Conservation (phyloP, 2,888 invertebrate genomes). For the Nymphalis c-album region DNA sequence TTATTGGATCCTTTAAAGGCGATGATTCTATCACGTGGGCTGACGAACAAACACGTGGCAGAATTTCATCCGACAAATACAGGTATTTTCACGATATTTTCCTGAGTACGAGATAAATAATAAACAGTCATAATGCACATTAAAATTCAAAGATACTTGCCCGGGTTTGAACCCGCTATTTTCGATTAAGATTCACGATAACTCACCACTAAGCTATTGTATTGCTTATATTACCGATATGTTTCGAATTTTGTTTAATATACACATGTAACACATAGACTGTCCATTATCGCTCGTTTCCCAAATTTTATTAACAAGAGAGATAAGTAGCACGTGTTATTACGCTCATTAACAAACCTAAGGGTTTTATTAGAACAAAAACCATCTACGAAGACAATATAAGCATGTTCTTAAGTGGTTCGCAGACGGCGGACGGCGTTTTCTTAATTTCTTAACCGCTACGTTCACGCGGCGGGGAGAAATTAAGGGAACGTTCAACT, state of each 20-base stretch:
- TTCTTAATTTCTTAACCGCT: conserved; percentile 79
- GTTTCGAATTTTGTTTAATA: not conserved
- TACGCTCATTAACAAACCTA: conserved; percentile 70
- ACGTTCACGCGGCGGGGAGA: conserved; percentile 75
- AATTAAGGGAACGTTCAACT: conserved; percentile 79
- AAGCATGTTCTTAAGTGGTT: conserved; percentile 67
- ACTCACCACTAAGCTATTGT: too few relatives aligned
- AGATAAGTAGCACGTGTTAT: conserved; percentile 49
- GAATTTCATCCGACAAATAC: too few relatives aligned
- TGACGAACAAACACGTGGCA: too few relatives aligned
- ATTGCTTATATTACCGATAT: too few relatives aligned
- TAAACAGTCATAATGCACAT: too few relatives aligned
- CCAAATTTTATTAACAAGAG: conserved; percentile 10
- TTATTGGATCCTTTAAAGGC: too few relatives aligned
- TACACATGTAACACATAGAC: not conserved
- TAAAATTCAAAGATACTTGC: too few relatives aligned
- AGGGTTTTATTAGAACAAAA: conserved; percentile 74
- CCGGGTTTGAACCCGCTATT: too few relatives aligned
- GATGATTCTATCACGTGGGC: too few relatives aligned
- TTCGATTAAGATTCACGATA: too few relatives aligned
- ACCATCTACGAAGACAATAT: conserved; percentile 73
- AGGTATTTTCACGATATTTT: too few relatives aligned
- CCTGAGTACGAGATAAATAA: too few relatives aligned
- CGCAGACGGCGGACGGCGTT: conserved; percentile 70
- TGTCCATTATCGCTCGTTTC: conserved; percentile 1